These are phyloP conservation scores for Phalacrocorax pelagicus DNA, from an alignment of 2,113 vertebrate species.

Conservation along the genomic window DNA sequence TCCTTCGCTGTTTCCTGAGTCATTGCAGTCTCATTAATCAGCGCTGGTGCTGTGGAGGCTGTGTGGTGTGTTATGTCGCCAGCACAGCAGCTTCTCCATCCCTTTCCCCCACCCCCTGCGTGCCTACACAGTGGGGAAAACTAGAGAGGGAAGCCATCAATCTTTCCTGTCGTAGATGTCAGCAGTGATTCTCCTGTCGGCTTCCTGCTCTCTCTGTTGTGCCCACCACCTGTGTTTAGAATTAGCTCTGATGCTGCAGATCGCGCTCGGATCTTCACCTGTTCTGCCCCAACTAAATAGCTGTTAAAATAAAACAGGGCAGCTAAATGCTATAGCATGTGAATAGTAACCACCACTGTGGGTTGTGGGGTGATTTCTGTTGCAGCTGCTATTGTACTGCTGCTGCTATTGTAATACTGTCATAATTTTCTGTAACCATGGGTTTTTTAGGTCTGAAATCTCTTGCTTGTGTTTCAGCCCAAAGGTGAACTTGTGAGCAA, in stretches of 20 bases:
- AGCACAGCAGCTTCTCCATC: conserved; percentile 71
- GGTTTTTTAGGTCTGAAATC: not conserved
- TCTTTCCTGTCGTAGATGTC: conserved; percentile 90
- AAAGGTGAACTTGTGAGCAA: not conserved
- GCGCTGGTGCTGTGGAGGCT: conserved; percentile 78
- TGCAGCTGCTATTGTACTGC: conserved; percentile 24
- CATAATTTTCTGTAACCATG: not conserved
- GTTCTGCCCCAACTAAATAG: conserved; percentile 25
- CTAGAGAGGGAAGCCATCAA: conserved; percentile 96
- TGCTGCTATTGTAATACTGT: not conserved
- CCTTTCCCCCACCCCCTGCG: conserved; percentile 76
- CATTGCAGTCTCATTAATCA: conserved; percentile 94
- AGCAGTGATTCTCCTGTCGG: conserved; percentile 76
- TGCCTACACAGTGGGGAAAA: conserved; percentile 86
- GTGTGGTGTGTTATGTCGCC: conserved; percentile 83
- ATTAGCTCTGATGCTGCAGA: conserved; percentile 67
- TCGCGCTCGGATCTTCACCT: conserved; percentile 71
- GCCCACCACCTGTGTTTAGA: conserved; percentile 79
- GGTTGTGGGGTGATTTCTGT: not conserved
- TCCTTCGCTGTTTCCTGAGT: conserved; percentile 70
- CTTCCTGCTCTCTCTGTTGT: conserved; percentile 71
- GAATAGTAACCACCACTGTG: not conserved
- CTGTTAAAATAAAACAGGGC: not conserved
- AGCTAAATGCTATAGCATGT: not conserved
- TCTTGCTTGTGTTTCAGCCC: not conserved